Evolutionary conservation across 2,888 invertebrate species (phyloP), one percentile per base, ranked within the genome.

Genomic region (Saturnia japonica): DNA sequence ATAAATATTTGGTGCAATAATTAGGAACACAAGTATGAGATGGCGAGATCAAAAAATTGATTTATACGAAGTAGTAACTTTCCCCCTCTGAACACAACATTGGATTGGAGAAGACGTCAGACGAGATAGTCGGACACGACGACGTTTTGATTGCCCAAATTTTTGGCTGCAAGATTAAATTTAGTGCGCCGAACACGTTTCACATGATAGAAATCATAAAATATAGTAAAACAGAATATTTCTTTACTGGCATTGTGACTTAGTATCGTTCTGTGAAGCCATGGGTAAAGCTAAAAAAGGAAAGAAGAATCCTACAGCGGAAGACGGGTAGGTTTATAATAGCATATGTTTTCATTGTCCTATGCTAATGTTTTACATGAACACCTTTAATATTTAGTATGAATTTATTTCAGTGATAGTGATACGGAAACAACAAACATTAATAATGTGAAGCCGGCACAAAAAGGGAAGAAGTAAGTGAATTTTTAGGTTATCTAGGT

Each of bases 211-310:
- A 89, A 88, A 88, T 89, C 79, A 86, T 79, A 77, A 88, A 88
- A 88, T 88, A 88, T 80, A 85, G 80, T 77, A 80, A 87, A 86
- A 86, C 78, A 80, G 84, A 88, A 85, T 85, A 88, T 76, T 87
- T 87, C 82, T 85, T 84, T 75, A 86, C 85, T 79, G 92, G 89
- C 74, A 90, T 91, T 82, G 91, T 91, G 86, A 93, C 93, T 84
- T 93, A 91, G 88, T 88, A 90, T 76, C 84, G 74, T 75, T 77
- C 75, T 78, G 74, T 75, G 78, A 78, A 81, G 88, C 81, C 77
- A 97, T 97, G 97, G 97, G 96, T 86, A 97, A 97, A 94, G 95
- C 96, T 88, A 97, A 97, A 95, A 97, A 97, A 92, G 96, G 96
- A 88, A 96, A 96, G 94, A 97, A 97, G 94, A 96, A 95, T 90